phyloP scores from a whole-genome alignment of 2,797 vertebrate species.

The Aplochiton taeniatus region DNA sequence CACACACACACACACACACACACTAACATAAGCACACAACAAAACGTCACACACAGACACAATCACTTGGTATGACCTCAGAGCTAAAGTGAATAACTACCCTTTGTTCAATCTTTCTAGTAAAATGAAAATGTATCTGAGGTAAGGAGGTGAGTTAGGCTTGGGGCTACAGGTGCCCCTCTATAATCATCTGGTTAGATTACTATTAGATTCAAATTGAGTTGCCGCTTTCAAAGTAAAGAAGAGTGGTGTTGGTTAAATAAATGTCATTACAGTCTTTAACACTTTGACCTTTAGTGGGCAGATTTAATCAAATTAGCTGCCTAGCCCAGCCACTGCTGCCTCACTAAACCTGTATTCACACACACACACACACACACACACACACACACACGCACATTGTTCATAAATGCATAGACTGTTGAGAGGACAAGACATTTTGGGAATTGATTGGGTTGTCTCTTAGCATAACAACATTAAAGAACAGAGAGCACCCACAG shows the following conservation, averaged over 20 bases:
- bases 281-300: not conserved
- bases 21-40: no score
- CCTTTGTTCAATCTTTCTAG: no score
- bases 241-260: not conserved
- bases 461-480: no score
- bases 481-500: no score
- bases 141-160: constrained; percentile 5
- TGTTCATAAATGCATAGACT: no score
- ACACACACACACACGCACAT: not conserved
- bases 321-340: not conserved
- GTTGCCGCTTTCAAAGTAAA: not conserved
- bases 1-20: no score
- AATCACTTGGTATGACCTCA: not conserved
- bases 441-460: no score
- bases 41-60: no score
- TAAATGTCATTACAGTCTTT: not conserved
- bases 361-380: constrained; percentile 4
- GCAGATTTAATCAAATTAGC: constrained; percentile 33
- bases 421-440: no score
- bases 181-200: constrained; percentile 36
- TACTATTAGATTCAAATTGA: constrained; percentile 48
- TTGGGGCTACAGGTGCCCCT: constrained; percentile 11
- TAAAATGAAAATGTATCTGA: no score
- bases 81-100: not conserved
- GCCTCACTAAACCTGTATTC: not conserved